Evolutionary conservation across 2,113 vertebrate species (phyloP).

Genomic region (Salvelinus sp.): DNA sequence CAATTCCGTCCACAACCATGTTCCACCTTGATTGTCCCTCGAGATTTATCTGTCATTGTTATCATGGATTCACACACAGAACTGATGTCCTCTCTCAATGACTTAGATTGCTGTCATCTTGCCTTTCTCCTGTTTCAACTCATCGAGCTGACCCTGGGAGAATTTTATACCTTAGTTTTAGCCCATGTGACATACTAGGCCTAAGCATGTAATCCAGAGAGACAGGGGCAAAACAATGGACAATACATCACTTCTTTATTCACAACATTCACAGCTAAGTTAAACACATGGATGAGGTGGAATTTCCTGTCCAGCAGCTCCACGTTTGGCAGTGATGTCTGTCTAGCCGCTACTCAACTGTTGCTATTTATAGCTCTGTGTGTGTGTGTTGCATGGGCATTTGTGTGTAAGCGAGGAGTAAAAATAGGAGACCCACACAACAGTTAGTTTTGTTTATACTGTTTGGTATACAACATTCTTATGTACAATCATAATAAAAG

Average conservation of each 20-base stretch:
- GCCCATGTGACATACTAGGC: too few species aligned
- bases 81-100: too few species aligned
- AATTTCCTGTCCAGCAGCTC: neutral
- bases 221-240: neutral
- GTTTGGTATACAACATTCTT: constrained; percentile 38
- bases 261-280: neutral
- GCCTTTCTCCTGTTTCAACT: too few species aligned
- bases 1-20: too few species aligned
- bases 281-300: neutral
- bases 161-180: too few species aligned
- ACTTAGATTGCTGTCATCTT: too few species aligned
- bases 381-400: neutral
- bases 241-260: neutral
- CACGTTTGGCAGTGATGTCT: neutral
- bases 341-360: neutral
- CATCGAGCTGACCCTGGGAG: too few species aligned
- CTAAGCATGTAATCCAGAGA: neutral
- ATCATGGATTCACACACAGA: too few species aligned
- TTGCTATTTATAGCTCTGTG: neutral
- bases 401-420: neutral
- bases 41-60: too few species aligned
- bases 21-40: too few species aligned
- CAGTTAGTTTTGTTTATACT: neutral
- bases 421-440: neutral
- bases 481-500: constrained; percentile 86